These are phyloP conservation scores for Sturmia bella DNA, from an alignment of 2,888 invertebrate species.

Conservation along the genomic window DNA sequence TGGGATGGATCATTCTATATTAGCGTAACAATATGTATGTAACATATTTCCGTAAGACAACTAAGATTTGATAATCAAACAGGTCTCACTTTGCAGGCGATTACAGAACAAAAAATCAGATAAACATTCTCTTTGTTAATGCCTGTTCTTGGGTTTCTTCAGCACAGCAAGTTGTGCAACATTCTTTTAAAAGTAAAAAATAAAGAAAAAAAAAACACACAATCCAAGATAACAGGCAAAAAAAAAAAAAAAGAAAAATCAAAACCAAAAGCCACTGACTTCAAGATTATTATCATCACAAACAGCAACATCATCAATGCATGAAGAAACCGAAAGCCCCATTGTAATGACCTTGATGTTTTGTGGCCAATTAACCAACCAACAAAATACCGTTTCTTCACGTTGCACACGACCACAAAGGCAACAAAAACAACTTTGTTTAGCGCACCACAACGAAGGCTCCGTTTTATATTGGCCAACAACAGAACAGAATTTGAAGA, in stretches of 20 bases:
- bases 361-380: constrained; percentile 68
- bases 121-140: too few species aligned
- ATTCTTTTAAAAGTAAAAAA: constrained; percentile 51
- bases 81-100: too few species aligned
- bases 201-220: constrained; percentile 8
- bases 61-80: too few species aligned
- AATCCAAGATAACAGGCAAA: constrained; percentile 8
- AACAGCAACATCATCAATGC: not conserved
- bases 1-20: too few species aligned
- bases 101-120: too few species aligned
- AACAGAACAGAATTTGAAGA: constrained; percentile 7
- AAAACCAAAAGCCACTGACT: constrained; percentile 33
- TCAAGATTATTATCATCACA: constrained; percentile 15
- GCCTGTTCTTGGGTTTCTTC: not conserved
- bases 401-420: constrained; percentile 19
- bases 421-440: constrained; percentile 1
- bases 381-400: constrained; percentile 67
- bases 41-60: too few species aligned
- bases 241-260: constrained; percentile 2
- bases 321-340: constrained; percentile 1
- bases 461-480: constrained; percentile 1
- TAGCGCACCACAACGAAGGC: not conserved
- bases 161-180: constrained; percentile 55
- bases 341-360: constrained; percentile 58
- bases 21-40: too few species aligned